phyloP scores from a whole-genome alignment of 2,888 invertebrate genomes.

The Maniola hyperantus region DNA sequence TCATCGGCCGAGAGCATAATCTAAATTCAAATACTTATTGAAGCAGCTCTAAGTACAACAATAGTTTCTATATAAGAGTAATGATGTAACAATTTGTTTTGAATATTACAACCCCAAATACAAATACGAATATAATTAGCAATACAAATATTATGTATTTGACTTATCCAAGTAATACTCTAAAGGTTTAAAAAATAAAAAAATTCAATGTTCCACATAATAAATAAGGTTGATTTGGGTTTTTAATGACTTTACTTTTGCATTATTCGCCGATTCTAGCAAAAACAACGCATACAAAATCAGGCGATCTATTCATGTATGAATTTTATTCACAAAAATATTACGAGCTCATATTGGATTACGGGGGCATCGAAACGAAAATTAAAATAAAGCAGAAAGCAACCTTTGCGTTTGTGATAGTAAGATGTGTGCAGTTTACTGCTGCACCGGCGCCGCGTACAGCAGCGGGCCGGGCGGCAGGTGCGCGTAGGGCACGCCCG shows the following conservation, averaged over 20 bases:
- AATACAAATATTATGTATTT: neutral
- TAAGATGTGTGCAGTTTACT: slow-evolving; percentile 72
- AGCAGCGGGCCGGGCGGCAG: slow-evolving; percentile 80
- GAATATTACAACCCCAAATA: slow-evolving; percentile 10
- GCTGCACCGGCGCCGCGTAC: slow-evolving; percentile 87
- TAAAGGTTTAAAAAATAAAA: neutral
- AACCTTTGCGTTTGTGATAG: neutral
- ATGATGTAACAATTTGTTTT: slow-evolving; percentile 10
- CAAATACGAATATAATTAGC: neutral
- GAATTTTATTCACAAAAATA: slow-evolving; percentile 9
- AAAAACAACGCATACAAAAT: slow-evolving; percentile 10
- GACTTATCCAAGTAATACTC: slow-evolving; percentile 7
- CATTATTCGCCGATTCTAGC: neutral
- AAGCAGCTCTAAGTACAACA: slow-evolving; percentile 56
- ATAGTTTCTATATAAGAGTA: slow-evolving; percentile 36
- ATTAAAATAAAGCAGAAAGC: slow-evolving; percentile 8
- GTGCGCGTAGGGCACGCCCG: slow-evolving; percentile 84
- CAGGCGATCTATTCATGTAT: slow-evolving; percentile 3
- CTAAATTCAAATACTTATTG: slow-evolving; percentile 47
- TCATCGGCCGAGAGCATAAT: slow-evolving; percentile 31
- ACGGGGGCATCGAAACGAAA: slow-evolving; percentile 22
- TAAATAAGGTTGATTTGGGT: neutral
- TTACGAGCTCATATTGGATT: slow-evolving; percentile 14
- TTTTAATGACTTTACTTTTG: neutral
- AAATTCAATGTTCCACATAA: neutral